A percentile compares a stretch with the other conserved stretches of the same genome.
These are phyloP conservation scores for Sphinx pinastri DNA, from an alignment of 2,888 invertebrate species.

Conservation along the genomic window DNA sequence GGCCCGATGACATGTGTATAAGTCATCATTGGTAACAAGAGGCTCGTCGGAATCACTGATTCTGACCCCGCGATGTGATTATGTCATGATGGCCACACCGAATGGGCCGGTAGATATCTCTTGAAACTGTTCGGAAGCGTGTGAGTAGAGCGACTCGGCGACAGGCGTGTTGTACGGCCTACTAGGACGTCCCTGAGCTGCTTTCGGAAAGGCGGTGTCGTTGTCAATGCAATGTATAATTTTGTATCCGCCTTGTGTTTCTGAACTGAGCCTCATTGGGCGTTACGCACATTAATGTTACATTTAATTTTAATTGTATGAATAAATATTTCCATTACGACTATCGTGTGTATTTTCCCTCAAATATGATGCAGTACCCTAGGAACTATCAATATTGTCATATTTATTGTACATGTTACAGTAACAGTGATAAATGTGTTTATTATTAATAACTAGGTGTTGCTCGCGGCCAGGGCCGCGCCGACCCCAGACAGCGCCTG, in stretches of 20 bases:
- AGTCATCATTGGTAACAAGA: neutral
- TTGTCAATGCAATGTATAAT: neutral
- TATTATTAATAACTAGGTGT: no score
- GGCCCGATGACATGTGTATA: neutral
- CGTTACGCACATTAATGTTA: constrained; percentile 9
- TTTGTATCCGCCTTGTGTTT: constrained; percentile 21
- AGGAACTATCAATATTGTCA: no score
- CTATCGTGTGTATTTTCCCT: neutral
- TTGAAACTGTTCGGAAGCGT: no score
- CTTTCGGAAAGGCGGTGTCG: neutral
- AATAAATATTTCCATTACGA: constrained; percentile 19
- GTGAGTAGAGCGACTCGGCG: neutral
- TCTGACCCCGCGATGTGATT: no score
- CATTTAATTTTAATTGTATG: constrained; percentile 14
- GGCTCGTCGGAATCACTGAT: neutral
- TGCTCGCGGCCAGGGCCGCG: no score
- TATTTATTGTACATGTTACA: no score
- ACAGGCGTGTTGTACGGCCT: neutral
- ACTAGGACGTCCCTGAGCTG: neutral
- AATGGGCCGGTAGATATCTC: no score
- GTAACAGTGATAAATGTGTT: no score
- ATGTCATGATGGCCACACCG: no score
- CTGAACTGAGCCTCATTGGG: constrained; percentile 35
- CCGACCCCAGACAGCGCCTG: no score
- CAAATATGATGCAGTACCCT: no score